Evolutionary conservation across 2,113 vertebrate species (phyloP).

Genomic region (Poeciliopsis retropinna): DNA sequence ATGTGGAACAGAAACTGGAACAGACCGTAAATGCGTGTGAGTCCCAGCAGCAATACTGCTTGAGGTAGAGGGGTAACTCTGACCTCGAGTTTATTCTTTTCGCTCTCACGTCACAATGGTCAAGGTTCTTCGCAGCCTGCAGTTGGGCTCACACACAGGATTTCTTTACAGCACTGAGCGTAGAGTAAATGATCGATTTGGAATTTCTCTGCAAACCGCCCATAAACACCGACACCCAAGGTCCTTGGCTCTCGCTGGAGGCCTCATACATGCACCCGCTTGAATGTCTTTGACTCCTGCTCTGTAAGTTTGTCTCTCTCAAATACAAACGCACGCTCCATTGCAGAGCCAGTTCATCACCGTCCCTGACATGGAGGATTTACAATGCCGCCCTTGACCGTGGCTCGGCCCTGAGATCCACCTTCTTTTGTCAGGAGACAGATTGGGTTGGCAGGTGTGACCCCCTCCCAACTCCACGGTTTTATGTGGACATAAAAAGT

Average conservation of each 20-base stretch:
- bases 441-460: constrained; percentile 50
- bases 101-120: constrained; percentile 20
- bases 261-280: constrained; percentile 40
- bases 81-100: constrained; percentile 37
- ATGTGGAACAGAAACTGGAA: constrained; percentile 56
- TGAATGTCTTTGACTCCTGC: constrained; percentile 49
- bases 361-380: constrained; percentile 59
- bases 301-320: constrained; percentile 19
- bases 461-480: constrained; percentile 18
- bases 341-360: constrained; percentile 69
- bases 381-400: constrained; percentile 68
- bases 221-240: constrained; percentile 24
- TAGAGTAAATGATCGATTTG: constrained; percentile 45
- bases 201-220: constrained; percentile 5
- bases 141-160: constrained; percentile 4
- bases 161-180: constrained; percentile 1
- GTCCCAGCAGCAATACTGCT: constrained; percentile 27
- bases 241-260: constrained; percentile 23
- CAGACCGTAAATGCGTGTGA: constrained; percentile 47
- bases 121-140: constrained; percentile 11
- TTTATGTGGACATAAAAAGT: constrained; percentile 62
- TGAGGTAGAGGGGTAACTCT: constrained; percentile 18
- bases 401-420: constrained; percentile 45
- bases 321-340: constrained; percentile 22
- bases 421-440: constrained; percentile 50